A percentile compares a stretch with the other conserved stretches of the same genome.
These are phyloP conservation scores for Mohoua ochrocephala DNA, from an alignment of 2,113 vertebrate species.

Conservation along the genomic window DNA sequence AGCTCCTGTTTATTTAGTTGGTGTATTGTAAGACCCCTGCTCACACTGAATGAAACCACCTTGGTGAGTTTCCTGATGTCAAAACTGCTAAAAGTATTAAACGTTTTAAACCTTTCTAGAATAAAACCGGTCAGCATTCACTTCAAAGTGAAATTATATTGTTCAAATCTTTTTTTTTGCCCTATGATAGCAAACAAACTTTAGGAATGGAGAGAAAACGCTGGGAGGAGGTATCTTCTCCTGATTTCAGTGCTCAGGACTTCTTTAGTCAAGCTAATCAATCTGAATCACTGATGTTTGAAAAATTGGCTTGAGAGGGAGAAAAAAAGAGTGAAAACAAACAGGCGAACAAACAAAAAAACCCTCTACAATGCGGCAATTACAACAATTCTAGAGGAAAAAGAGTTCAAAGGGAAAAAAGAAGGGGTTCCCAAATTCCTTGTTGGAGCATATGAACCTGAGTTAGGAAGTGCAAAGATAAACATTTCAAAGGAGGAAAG, in stretches of 20 bases:
- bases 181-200: neutral
- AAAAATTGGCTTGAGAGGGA: conserved; percentile 18
- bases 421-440: conserved; percentile 1
- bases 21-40: neutral
- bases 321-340: neutral
- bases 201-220: conserved; percentile 7
- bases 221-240: conserved; percentile 52
- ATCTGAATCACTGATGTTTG: neutral
- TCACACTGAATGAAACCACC: neutral
- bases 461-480: conserved; percentile 1
- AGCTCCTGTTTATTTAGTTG: neutral
- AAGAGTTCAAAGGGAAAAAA: conserved; percentile 14
- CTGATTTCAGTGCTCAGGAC: conserved; percentile 35
- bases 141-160: neutral
- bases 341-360: neutral
- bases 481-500: conserved; percentile 19
- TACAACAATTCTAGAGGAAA: conserved; percentile 38
- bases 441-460: neutral
- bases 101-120: neutral
- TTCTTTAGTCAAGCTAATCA: conserved; percentile 4
- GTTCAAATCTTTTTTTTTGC: neutral
- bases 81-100: neutral
- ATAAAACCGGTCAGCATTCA: neutral
- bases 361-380: neutral
- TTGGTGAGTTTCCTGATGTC: neutral